Evolutionary conservation across 2,113 vertebrate genomes (phyloP), one percentile per base, ranked within the genome.

Genomic region (Vombatus ursinus): DNA sequence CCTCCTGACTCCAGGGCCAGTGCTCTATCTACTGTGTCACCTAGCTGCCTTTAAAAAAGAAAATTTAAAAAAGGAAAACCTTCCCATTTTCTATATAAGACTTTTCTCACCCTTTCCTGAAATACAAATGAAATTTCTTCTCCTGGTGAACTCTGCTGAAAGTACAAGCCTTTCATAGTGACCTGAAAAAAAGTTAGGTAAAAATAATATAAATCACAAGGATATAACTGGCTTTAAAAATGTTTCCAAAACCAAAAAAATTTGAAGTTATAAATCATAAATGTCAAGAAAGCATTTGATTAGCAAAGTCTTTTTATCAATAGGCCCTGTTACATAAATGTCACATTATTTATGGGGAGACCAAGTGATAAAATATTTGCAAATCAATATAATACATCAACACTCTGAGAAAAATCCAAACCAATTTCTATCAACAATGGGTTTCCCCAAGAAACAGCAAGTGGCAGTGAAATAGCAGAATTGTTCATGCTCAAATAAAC

Each of bases 81-180:
- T 44, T 90, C 2, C 14, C 24, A 90, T 50, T 90, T 90, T 90
- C 47, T 50, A 50, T 19, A 28, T 23, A 49, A 94, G 48, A 50
- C 90, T 96, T 97, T 95, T 96, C 99, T 99, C 96, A 99, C 99
- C 93, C 97, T 99, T 96, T 99, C 99, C 97, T 99, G 98, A 97
- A 99, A 99, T 90, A 99, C 93, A 98, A 99, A 99, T 91, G 97
- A 98, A 48, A 99, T 96, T 95, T 99, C 99, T 97, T 98, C 98
- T 93, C 97, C 97, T 92, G 98, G 94, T 68, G 99, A 98, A 95
- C 90, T 98, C 95, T 98, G 98, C 94, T 99, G 99, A 97, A 98
- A 99, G 96, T 98, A 99, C 51, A 99, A 98, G 12, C 98, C 99
- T 98, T 99, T 99, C 99, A 99, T 99, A 19, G 53, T 90, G 96